phyloP scores from a whole-genome alignment of 2,888 invertebrate species.

The Ichneumoninae sp. region DNA sequence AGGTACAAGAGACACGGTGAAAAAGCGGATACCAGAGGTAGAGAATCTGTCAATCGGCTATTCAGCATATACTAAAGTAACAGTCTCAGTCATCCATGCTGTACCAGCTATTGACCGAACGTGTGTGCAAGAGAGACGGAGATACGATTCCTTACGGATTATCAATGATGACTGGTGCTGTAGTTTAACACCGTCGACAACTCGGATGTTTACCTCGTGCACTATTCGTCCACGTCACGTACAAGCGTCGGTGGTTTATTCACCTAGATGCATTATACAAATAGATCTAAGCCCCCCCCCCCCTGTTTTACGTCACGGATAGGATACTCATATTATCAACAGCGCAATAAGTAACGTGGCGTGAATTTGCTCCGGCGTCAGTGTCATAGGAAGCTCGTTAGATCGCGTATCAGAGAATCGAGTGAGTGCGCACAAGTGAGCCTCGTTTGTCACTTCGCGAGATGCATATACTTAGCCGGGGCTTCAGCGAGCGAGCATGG shows the following conservation, averaged over 20 bases:
- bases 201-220: background rate
- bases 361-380: conserved; percentile 30
- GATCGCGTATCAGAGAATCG: conserved; percentile 23
- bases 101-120: background rate
- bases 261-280: background rate
- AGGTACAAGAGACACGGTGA: no score
- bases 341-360: background rate
- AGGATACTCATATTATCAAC: background rate
- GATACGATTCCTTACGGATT: background rate
- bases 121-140: background rate
- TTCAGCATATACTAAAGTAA: background rate
- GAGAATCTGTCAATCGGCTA: conserved; percentile 2
- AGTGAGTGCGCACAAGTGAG: conserved; percentile 29
- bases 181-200: background rate
- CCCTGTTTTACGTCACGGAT: background rate
- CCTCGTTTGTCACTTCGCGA: conserved; percentile 45
- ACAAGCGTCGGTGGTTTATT: background rate
- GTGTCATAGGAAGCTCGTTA: conserved; percentile 48
- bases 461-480: conserved; percentile 12
- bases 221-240: background rate
- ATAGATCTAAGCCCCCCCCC: background rate
- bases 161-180: background rate
- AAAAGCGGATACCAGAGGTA: background rate
- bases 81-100: background rate
- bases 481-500: conserved; percentile 23